Evolutionary conservation across 2,888 invertebrate genomes (phyloP).

Genomic region (Rhamphomyia laevipes): DNA sequence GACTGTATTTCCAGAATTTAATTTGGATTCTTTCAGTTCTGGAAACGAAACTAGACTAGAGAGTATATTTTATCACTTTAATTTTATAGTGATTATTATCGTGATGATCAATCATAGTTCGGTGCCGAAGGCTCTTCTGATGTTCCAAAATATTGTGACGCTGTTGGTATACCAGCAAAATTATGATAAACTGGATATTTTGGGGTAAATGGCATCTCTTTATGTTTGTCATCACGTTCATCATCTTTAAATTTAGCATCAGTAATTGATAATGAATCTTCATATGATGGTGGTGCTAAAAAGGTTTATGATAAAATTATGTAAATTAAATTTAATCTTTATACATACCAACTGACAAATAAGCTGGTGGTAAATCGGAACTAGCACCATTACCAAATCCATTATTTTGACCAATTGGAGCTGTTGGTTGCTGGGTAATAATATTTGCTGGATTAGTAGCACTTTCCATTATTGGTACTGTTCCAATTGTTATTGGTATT

Average conservation of each 20-base stretch:
- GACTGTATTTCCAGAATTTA: no score
- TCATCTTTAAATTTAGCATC: slow-evolving; percentile 7
- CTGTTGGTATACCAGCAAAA: background rate
- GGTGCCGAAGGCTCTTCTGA: no score
- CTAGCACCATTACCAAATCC: background rate
- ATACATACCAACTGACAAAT: background rate
- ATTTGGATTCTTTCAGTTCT: no score
- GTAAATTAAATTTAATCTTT: background rate
- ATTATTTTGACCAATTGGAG: background rate
- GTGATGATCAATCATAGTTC: no score
- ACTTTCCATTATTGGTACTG: slow-evolving; percentile 19
- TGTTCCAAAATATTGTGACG: no score
- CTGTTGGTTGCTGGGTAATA: slow-evolving; percentile 5
- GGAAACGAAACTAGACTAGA: no score
- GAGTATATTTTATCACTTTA: no score
- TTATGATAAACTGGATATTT: slow-evolving; percentile 11
- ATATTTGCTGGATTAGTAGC: background rate
- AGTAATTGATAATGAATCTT: slow-evolving; percentile 5
- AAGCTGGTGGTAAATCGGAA: background rate
- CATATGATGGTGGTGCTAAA: slow-evolving; percentile 12
- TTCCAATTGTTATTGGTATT: slow-evolving; percentile 27
- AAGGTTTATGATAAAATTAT: no score
- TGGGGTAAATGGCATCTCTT: slow-evolving; percentile 5
- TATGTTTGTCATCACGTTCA: slow-evolving; percentile 6
- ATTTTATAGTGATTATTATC: no score